A percentile compares a stretch with the other conserved stretches of the same genome.
Evolutionary conservation across 2,113 vertebrate species (phyloP).

Genomic region (Neolamprologus devosi): DNA sequence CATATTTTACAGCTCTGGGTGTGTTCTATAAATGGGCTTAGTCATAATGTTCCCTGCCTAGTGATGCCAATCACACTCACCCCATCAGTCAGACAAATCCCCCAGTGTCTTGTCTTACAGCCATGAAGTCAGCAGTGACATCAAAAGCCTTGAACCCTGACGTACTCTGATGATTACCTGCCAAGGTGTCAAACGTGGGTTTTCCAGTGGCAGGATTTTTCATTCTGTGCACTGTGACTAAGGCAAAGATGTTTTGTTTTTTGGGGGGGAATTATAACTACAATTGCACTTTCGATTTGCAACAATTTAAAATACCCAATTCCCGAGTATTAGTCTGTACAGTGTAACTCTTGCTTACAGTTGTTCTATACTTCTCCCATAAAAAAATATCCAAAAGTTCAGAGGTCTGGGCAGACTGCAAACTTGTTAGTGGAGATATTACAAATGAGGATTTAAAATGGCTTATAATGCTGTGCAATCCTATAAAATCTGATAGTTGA

Average conservation of each 20-base stretch:
- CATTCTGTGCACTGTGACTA: background rate
- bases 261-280: accelerated
- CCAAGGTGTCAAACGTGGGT: constrained; percentile 26
- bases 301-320: background rate
- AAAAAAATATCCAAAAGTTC: background rate
- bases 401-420: background rate
- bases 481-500: background rate
- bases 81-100: constrained; percentile 8
- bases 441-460: background rate
- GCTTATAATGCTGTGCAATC: background rate
- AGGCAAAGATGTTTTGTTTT: background rate
- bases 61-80: constrained; percentile 47
- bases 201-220: constrained; percentile 1
- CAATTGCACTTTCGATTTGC: background rate
- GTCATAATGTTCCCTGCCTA: constrained; percentile 44
- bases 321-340: background rate
- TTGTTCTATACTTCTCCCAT: background rate
- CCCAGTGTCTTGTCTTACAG: constrained; percentile 27
- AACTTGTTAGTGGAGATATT: background rate
- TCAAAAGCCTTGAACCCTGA: constrained; percentile 29
- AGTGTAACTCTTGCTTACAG: background rate
- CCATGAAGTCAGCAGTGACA: constrained; percentile 53
- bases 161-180: background rate
- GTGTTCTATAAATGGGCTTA: constrained; percentile 33
- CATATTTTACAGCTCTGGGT: constrained; percentile 41